Evolutionary conservation across 1,140 invertebrate genomes (phyloP).

Genomic region (Heliconius eleuchia): DNA sequence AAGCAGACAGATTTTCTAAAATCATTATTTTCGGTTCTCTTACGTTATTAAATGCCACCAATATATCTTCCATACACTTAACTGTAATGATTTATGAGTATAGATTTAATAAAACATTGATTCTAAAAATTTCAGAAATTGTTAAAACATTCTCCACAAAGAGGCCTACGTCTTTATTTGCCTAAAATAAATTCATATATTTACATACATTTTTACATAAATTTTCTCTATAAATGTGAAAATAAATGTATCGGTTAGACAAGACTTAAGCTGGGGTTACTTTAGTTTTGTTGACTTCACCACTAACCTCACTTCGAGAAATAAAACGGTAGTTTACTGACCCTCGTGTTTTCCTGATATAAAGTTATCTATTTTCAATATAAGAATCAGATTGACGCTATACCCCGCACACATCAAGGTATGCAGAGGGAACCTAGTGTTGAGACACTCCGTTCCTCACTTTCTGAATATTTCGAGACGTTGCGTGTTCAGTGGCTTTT

Average conservation of each 20-base stretch:
- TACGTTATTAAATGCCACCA: too few species aligned
- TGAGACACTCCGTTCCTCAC: too few species aligned
- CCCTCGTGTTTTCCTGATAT: neutral
- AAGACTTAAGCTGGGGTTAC: slow-evolving; percentile 9
- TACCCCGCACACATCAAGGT: too few species aligned
- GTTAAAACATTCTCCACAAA: neutral
- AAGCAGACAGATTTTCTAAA: too few species aligned
- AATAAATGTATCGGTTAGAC: slow-evolving; percentile 10
- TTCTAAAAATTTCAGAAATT: too few species aligned
- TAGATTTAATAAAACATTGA: too few species aligned
- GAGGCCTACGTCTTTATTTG: neutral
- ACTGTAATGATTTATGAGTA: too few species aligned
- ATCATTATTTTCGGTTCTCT: too few species aligned
- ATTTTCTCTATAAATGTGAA: slow-evolving; percentile 6
- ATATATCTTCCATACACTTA: too few species aligned
- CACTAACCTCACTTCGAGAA: neutral
- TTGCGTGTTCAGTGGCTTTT: too few species aligned
- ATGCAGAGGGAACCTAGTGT: too few species aligned
- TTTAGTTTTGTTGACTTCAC: neutral
- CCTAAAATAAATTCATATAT: slow-evolving; percentile 24
- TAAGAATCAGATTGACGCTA: neutral
- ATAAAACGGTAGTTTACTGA: neutral
- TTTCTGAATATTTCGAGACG: too few species aligned
- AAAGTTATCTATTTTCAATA: neutral
- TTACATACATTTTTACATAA: slow-evolving; percentile 4